Evolutionary conservation across 2,797 vertebrate genomes (phyloP).

Genomic region (Karalla daura): DNA sequence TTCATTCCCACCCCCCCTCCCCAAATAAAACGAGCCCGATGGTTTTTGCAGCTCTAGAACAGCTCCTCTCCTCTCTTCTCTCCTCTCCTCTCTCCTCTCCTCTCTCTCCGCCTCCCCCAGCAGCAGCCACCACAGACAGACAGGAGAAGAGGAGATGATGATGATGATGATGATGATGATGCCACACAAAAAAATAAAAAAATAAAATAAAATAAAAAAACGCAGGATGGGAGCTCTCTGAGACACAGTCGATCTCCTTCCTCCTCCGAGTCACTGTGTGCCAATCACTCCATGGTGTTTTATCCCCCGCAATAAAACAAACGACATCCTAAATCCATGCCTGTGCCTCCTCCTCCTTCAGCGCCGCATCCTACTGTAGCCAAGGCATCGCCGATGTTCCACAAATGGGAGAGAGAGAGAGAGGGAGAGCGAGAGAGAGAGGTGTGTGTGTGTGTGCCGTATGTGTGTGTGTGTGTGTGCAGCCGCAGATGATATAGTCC

Average conservation of each 20-base stretch:
- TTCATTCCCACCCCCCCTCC: slow-evolving; percentile 78
- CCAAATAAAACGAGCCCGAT: slow-evolving; percentile 63
- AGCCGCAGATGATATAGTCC: slow-evolving; percentile 62
- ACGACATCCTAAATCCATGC: slow-evolving; percentile 71
- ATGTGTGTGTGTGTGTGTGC: too few species aligned
- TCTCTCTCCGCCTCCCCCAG: slow-evolving; percentile 78
- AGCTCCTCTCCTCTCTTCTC: slow-evolving; percentile 74
- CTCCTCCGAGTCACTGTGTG: slow-evolving; percentile 65
- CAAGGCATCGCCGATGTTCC: slow-evolving; percentile 73
- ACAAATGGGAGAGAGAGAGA: neutral
- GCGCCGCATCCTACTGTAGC: slow-evolving; percentile 67
- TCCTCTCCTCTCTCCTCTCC: slow-evolving; percentile 74
- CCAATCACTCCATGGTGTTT: slow-evolving; percentile 79
- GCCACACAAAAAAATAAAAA: too few species aligned
- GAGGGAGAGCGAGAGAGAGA: slow-evolving; percentile 22
- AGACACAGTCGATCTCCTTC: slow-evolving; percentile 72
- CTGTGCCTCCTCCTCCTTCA: slow-evolving; percentile 68
- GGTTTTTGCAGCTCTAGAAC: slow-evolving; percentile 66
- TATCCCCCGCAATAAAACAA: slow-evolving; percentile 64
- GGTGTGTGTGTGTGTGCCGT: too few species aligned
- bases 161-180: slow-evolving; percentile 78
- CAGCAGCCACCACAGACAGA: too few species aligned
- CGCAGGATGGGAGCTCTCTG: slow-evolving; percentile 69
- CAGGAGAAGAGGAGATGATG: slow-evolving; percentile 77
- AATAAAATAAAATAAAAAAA: too few species aligned